phyloP scores from a whole-genome alignment of 2,888 invertebrate genomes.

The Deilephila elpenor region DNA sequence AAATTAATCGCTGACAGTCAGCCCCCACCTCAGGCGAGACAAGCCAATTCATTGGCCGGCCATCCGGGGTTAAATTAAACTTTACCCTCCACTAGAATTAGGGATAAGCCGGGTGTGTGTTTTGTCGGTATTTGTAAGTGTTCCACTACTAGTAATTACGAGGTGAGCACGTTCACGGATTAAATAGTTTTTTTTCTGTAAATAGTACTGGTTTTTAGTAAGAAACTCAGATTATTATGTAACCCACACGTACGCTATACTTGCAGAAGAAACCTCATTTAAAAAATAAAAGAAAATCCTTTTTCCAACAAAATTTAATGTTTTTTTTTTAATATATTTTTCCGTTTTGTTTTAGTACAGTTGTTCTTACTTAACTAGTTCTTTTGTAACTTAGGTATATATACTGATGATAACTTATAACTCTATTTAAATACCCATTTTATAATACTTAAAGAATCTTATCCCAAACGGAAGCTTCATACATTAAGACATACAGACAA shows the following conservation, averaged over 20 bases:
- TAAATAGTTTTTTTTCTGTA: neutral
- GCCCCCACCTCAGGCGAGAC: slow-evolving; percentile 17
- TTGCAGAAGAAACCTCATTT: too few relatives aligned
- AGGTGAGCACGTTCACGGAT: neutral
- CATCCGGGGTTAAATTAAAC: slow-evolving; percentile 38
- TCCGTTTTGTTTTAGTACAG: neutral
- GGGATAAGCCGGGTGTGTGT: slow-evolving; percentile 29
- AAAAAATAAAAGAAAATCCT: too few relatives aligned
- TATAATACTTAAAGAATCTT: neutral
- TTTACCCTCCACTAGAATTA: slow-evolving; percentile 38
- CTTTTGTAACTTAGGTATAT: too few relatives aligned
- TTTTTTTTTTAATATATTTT: neutral
- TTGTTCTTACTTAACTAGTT: neutral
- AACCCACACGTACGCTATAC: too few relatives aligned
- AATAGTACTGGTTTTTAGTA: too few relatives aligned
- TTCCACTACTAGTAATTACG: slow-evolving; percentile 25
- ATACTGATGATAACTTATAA: neutral
- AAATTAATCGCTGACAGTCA: slow-evolving; percentile 3
- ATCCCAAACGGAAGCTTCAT: slow-evolving; percentile 23
- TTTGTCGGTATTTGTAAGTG: slow-evolving; percentile 29
- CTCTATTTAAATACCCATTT: neutral
- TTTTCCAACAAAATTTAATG: too few relatives aligned
- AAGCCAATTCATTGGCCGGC: slow-evolving; percentile 31
- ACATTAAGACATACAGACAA: slow-evolving; percentile 21
- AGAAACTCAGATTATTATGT: too few relatives aligned